Conservation (phyloP, 2,888 invertebrate genomes). For the Elysia crispata region DNA sequence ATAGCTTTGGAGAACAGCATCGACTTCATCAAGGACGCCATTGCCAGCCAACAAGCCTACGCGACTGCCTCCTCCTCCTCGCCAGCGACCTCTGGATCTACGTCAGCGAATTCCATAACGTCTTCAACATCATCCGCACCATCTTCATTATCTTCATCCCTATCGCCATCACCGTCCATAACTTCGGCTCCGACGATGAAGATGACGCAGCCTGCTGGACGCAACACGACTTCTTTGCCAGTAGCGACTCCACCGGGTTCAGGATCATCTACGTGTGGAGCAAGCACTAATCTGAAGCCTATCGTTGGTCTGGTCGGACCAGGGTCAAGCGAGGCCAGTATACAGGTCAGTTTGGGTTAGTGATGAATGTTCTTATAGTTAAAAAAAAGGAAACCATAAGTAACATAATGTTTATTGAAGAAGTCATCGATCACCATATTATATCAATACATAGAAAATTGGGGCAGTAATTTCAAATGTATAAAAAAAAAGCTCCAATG, state of each 20-base stretch:
- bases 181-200: not conserved
- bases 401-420: too few relatives aligned
- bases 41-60: conserved; percentile 63
- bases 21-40: conserved; percentile 85
- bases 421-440: too few relatives aligned
- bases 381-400: too few relatives aligned
- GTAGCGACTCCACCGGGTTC: not conserved
- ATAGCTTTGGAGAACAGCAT: conserved; percentile 88
- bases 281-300: conserved; percentile 57
- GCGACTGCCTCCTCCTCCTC: conserved; percentile 22
- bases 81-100: not conserved
- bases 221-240: not conserved
- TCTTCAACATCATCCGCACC: not conserved
- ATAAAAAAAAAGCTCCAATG: too few relatives aligned
- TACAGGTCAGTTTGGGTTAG: conserved; percentile 68
- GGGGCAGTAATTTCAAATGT: too few relatives aligned
- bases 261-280: not conserved
- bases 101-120: not conserved
- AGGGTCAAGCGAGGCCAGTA: conserved; percentile 85
- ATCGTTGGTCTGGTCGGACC: conserved; percentile 87
- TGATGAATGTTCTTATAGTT: too few relatives aligned
- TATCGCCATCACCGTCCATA: not conserved
- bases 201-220: conserved; percentile 28
- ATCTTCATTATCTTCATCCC: not conserved
- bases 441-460: too few relatives aligned